Conservation (phyloP, 2,113 vertebrate species). For the Hucho hucho region DNA sequence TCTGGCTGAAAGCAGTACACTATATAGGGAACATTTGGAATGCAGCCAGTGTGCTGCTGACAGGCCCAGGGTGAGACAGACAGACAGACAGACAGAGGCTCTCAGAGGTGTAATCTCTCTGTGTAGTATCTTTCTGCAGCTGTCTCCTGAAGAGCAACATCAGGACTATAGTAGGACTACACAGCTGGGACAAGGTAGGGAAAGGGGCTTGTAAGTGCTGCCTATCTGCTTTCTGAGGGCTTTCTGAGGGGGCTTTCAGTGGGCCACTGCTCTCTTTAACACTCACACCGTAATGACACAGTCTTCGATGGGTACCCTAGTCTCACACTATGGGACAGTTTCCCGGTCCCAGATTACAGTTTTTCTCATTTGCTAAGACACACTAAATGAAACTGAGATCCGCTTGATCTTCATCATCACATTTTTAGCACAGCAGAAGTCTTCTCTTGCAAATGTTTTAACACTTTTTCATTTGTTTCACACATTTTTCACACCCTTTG, state of each 20-base stretch:
- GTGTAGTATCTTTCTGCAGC: conserved; percentile 57
- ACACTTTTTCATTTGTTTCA: no score
- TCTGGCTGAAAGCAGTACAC: no score
- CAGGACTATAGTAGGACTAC: conserved; percentile 30
- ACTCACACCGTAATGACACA: conserved; percentile 46
- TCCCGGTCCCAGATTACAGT: no score
- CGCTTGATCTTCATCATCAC: no score
- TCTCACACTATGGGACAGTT: background rate
- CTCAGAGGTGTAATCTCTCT: conserved; percentile 15
- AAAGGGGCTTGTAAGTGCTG: conserved; percentile 45
- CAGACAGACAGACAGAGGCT: conserved; percentile 22
- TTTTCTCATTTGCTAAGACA: no score
- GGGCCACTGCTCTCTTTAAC: conserved; percentile 54
- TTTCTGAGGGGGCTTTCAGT: conserved; percentile 41
- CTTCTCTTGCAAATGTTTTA: no score
- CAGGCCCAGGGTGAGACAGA: conserved; percentile 73
- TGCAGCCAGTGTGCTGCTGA: conserved; percentile 59
- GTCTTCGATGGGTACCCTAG: conserved; percentile 1
- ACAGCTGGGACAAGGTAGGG: conserved; percentile 23
- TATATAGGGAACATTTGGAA: no score
- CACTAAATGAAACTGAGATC: no score
- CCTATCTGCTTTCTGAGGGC: conserved; percentile 62
- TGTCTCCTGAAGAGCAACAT: conserved; percentile 36
- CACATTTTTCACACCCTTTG: no score
- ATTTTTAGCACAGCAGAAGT: no score